A percentile compares a stretch with the other conserved stretches of the same genome.
Conservation (phyloP, 1,140 invertebrate genomes). For the Caenorhabditis inopinata region DNA sequence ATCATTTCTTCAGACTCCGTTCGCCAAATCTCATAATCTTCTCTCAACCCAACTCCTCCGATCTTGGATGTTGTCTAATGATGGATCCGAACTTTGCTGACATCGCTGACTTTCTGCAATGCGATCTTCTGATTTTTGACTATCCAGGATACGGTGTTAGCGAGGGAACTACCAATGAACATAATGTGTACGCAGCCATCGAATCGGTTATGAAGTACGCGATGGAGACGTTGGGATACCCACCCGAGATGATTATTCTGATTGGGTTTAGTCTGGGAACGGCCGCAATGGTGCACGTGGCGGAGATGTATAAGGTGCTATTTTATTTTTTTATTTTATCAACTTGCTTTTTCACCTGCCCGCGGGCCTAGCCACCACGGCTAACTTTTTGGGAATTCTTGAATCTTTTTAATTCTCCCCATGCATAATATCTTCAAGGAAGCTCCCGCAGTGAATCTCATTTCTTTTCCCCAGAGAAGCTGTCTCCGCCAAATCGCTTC, state of each 20-base stretch:
- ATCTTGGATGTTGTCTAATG: constrained; percentile 44
- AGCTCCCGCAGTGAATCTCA: no score
- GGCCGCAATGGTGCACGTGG: constrained; percentile 46
- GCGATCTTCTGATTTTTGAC: constrained; percentile 47
- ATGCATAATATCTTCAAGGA: no score
- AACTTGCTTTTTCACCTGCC: background rate
- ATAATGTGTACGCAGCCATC: constrained; percentile 38
- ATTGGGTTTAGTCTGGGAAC: constrained; percentile 50
- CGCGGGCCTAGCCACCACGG: no score
- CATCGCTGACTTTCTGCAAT: constrained; percentile 47
- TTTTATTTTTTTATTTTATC: no score
- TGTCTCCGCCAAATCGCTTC: no score
- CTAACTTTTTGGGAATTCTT: no score
- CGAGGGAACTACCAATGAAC: constrained; percentile 33
- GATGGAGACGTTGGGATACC: constrained; percentile 10
- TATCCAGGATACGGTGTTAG: constrained; percentile 49
- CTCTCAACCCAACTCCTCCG: constrained; percentile 45
- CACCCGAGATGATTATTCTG: constrained; percentile 18
- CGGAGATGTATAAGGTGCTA: constrained; percentile 25
- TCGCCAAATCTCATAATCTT: constrained; percentile 47
- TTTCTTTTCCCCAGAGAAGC: no score
- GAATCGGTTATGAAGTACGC: constrained; percentile 41
- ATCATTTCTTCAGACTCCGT: background rate
- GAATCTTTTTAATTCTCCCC: no score
- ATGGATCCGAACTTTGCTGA: constrained; percentile 49